Base-by-base conservation (phyloP, 1,140 invertebrate genomes). In the Leptonema lineaticorne region DNA sequence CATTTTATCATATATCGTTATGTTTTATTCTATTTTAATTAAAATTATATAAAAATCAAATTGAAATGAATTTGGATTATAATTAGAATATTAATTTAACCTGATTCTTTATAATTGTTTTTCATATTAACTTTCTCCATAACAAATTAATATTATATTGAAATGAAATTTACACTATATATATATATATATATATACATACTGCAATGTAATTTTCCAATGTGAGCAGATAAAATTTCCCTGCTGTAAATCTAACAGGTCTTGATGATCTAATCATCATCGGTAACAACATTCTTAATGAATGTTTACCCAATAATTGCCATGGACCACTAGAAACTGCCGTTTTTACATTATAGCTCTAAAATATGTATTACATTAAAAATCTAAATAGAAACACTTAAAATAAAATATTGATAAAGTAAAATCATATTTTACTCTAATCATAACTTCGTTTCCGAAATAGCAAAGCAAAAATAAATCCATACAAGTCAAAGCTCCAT, bases 401-500 rank as follows among this genome's bases (percentile, higher is more conserved):
- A 2, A 57, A 9, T 29, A 57, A 6, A 57, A 57, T 2, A 57
- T 11, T 29, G 28, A 57, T 46, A 46, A 7, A 5, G 5, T 48
- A 48, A 6, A 48, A 48, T 48, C 6, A 6, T 48, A 5, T 16
- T 48, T 69, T 30, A 73, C 71, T 29, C 71, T n/a, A 0, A 69
- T 22, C 50, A 22, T 69, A 18, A 73, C 62, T 69, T 73, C 71
- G 30, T 73, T 73, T 41, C 71, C 71, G 48, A 73, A 69, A 62
- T 68, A 73, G 29, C 71, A 73, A 2, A 68, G 18, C 18, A 73
- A 11, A 65, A 69, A 69, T 9, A 73, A 33, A 58, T 73, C 71
- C 8, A 37, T 50, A 11, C 37, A 41, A 2, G 62, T 68, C n/a
- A 73, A 27, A 0, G 33, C 50, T 3, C 59, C 59, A 41, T 73